Percentiles rank a stretch among this genome's conserved stretches.
Conservation (phyloP, 2,113 vertebrate species). For the Gnathonemus longibarbis region DNA sequence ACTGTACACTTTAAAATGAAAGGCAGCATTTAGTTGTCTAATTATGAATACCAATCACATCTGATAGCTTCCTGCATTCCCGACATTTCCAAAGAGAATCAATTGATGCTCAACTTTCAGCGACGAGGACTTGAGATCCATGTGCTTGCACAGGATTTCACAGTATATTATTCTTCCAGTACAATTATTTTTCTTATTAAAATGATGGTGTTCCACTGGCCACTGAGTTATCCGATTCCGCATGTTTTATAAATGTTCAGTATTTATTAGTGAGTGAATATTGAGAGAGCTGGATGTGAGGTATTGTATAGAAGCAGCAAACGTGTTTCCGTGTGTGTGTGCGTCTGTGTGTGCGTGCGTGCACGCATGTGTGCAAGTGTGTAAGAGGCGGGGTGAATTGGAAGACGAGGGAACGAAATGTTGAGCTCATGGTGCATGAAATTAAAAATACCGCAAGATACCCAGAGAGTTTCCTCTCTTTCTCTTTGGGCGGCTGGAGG, state of each 20-base stretch:
- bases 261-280: not conserved
- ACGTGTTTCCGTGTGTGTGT: not conserved
- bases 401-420: not conserved
- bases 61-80: not conserved
- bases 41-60: slow-evolving; percentile 4
- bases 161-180: not conserved
- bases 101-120: not conserved
- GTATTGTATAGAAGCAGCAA: not conserved
- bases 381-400: not conserved
- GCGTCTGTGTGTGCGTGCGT: not conserved
- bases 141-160: not conserved
- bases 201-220: not conserved
- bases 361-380: not conserved
- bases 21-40: not conserved
- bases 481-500: not conserved
- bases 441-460: slow-evolving; percentile 11
- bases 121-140: not conserved
- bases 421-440: slow-evolving; percentile 10
- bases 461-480: not conserved
- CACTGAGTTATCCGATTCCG: not conserved
- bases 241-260: not conserved
- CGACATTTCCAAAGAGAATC: not conserved
- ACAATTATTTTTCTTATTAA: not conserved
- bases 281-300: not conserved
- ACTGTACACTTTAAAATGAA: not conserved